A percentile compares a stretch with the other conserved stretches of the same genome.
phyloP scores from a whole-genome alignment of 35 echinoderm and acorn worm species.

The Ptychodera flava region DNA sequence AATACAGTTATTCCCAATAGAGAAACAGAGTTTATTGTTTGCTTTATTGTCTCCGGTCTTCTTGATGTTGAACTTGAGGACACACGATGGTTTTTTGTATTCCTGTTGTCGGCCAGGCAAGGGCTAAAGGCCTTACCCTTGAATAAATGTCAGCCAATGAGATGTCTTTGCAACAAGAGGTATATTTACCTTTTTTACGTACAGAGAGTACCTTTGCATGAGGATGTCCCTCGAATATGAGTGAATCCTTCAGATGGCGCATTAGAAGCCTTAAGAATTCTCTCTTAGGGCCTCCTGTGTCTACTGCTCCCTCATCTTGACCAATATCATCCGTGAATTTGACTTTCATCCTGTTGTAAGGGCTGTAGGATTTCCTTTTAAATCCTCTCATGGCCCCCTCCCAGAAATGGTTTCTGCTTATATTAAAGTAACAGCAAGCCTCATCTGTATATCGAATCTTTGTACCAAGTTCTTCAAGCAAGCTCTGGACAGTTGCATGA shows the following conservation, averaged over 20 bases:
- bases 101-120: no score
- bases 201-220: background rate
- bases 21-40: background rate
- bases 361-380: conserved; percentile 9
- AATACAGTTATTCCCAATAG: background rate
- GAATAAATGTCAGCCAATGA: background rate
- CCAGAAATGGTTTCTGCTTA: conserved; percentile 5
- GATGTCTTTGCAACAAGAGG: background rate
- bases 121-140: no score
- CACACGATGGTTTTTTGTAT: no score
- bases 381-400: conserved; percentile 7
- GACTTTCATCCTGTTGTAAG: conserved; percentile 4
- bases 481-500: background rate
- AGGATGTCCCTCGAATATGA: conserved; percentile 5
- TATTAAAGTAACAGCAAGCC: background rate
- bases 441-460: background rate
- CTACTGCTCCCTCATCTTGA: conserved; percentile 12
- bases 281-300: conserved; percentile 8
- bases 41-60: no score
- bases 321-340: conserved; percentile 20
- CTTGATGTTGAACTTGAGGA: no score
- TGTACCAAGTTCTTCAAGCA: background rate
- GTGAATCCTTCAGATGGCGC: background rate
- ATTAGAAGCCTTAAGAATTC: conserved; percentile 14
- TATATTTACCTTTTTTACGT: background rate